Base-by-base conservation (phyloP, 2,113 vertebrate genomes). In the Cheilinus undulatus region DNA sequence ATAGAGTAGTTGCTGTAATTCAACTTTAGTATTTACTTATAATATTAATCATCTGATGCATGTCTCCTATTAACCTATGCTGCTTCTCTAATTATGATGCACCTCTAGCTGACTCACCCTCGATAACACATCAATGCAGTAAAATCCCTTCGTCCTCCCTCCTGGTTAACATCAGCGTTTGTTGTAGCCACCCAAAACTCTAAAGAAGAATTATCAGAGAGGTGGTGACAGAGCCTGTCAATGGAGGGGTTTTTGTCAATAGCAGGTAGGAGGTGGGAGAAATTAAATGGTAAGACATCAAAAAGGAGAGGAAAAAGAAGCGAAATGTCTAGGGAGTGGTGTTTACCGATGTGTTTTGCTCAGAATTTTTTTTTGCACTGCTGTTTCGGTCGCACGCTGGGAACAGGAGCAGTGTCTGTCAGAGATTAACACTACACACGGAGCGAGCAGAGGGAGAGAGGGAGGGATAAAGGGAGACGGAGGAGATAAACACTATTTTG, bases 401-500 rank as follows among this genome's bases (percentile, higher is more conserved):
- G 85, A 90, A 82, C 38, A 34, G 70, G 82, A 87, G 49, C 69
- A 43, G 72, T 82, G 83, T 85, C 77, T 85, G 86, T 83, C 73
- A 87, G 78, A 86, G 82, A 91, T 89, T 88, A 88, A 78, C 64
- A 80, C 84, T 65, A 73, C 82, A 82, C 69, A 88, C 50, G 48
- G 53, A 58, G 63, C 34, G 57, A 26, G 5, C 43, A 3, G 22
- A 45, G 34, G 19, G 19, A 9, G 42, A 20, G 57, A 20, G 46
- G 45, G 34, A 22, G 57, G 15, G 40, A 22, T 11, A 36, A 28
- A 32, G 15, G 36, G 49, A 34, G 38, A 65, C 59, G 12, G 61
- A 71, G 64, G 36, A 42, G 65, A 88, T 73, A 83, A 86, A 86
- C 56, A 81, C 38, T 81, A 70, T 73, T 75, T 56, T 54, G 30